Conservation (phyloP, 2,113 vertebrate species). For the Penelope pileata region DNA sequence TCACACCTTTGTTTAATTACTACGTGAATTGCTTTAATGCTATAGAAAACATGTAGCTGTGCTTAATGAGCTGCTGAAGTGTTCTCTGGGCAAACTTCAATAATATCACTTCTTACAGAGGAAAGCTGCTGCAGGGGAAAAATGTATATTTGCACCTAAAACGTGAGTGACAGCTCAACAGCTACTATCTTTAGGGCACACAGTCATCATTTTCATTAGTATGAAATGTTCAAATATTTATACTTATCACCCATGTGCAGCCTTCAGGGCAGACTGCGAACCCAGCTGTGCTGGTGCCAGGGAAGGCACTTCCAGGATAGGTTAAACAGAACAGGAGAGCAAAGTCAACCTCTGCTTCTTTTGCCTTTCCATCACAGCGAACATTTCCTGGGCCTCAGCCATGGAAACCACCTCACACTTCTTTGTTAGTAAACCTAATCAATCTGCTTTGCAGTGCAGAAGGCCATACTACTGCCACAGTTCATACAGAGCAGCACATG, state of each 20-base stretch:
- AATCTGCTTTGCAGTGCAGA: neutral
- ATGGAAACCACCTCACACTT: rapidly evolving
- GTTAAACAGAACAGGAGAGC: neutral
- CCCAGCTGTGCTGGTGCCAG: neutral
- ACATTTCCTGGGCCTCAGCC: neutral
- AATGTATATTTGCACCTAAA: slow-evolving; percentile 1
- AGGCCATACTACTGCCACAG: neutral
- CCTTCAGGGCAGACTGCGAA: neutral
- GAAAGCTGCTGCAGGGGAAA: slow-evolving; percentile 18
- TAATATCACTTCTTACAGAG: neutral
- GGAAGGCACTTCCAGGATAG: neutral
- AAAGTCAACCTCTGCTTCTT: neutral
- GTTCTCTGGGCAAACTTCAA: slow-evolving; percentile 43
- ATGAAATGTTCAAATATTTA: slow-evolving; percentile 22
- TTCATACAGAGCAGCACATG: neutral
- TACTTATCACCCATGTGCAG: slow-evolving; percentile 16
- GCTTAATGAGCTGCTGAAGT: slow-evolving; percentile 56
- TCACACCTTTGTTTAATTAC: slow-evolving; percentile 56
- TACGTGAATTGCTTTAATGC: slow-evolving; percentile 40
- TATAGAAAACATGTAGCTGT: slow-evolving; percentile 23
- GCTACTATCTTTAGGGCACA: slow-evolving; percentile 22
- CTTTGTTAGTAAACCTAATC: neutral
- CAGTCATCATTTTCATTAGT: neutral
- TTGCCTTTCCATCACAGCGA: neutral
- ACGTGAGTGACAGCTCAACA: neutral